These are phyloP conservation scores for Danaus melanippus DNA, from an alignment of 1,140 invertebrate species.

Conservation along the genomic window DNA sequence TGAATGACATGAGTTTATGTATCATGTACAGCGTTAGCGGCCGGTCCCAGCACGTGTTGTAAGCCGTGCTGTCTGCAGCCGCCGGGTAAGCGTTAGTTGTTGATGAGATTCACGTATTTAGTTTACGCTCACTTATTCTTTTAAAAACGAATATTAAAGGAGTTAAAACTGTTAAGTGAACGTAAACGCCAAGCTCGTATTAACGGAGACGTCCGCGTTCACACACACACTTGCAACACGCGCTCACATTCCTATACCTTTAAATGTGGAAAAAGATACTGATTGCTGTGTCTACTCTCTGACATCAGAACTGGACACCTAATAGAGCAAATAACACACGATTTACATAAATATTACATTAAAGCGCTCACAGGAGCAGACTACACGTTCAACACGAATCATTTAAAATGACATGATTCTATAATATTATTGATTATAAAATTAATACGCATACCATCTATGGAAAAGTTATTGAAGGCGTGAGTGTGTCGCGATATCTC, in stretches of 20 bases:
- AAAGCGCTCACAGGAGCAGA: too few relatives aligned
- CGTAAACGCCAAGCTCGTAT: slow-evolving; percentile 28
- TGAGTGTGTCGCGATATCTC: slow-evolving; percentile 47
- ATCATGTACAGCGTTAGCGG: slow-evolving; percentile 31
- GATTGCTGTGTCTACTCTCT: slow-evolving; percentile 68
- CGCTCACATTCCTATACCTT: slow-evolving; percentile 70
- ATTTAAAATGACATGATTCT: too few relatives aligned
- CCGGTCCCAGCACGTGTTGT: slow-evolving; percentile 25
- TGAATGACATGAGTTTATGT: slow-evolving; percentile 34
- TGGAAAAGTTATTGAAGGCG: slow-evolving; percentile 57
- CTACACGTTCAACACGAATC: too few relatives aligned
- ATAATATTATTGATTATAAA: too few relatives aligned
- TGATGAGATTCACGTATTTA: slow-evolving; percentile 29
- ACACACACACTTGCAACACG: slow-evolving; percentile 65
- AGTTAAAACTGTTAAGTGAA: slow-evolving; percentile 17
- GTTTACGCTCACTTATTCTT: slow-evolving; percentile 25
- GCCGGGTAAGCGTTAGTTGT: slow-evolving; percentile 53
- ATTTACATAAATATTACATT: slow-evolving; percentile 27
- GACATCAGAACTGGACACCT: slow-evolving; percentile 69
- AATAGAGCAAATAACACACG: slow-evolving; percentile 63
- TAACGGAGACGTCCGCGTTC: slow-evolving; percentile 34
- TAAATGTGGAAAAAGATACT: slow-evolving; percentile 66
- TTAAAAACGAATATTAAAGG: slow-evolving; percentile 19
- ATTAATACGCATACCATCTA: slow-evolving; percentile 45
- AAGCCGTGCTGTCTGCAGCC: slow-evolving; percentile 56